Base-by-base conservation (phyloP, 2,797 vertebrate genomes). In the Pseudopleuronectes americanus region DNA sequence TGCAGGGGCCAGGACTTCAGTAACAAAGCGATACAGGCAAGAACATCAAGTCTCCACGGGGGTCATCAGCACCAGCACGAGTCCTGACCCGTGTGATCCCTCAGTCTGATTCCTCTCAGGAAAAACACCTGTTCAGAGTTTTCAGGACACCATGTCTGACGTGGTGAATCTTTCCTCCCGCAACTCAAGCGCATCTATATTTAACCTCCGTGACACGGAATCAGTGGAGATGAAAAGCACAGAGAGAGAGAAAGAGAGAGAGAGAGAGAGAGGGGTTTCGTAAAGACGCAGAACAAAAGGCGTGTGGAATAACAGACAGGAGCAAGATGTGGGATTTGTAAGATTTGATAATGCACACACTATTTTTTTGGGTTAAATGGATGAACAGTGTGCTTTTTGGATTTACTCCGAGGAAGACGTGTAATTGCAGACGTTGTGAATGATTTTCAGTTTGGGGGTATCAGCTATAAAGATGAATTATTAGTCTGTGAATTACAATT, bases 31-130 rank as follows among this genome's bases (percentile, higher is more conserved):
- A 80, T 33, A 2, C n/a, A 0, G 2, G 24, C 55, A 43, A 69
- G 57, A 33, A 24, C 2, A n/a, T 43, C 1, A 53, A 55, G 64
- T 77, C 70, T 82, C 63, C 62, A 57, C 21, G 62, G 74, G 80
- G 59, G 71, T 82, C 60, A 77, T 71, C 74, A 78, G 43, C 43
- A 21, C 28, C 68, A 57, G 64, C 17, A 57, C 56, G 26, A 53
- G 53, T 64, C 57, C 68, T 63, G 73, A 70, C 71, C 79, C 58
- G 2, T 71, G 38, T 79, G 64, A 74, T 75, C 70, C 62, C 16
- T n/a, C n/a, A 0, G 17, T 16, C 41, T 43, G 41, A 43, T 14
- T 43, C 31, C 31, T 63, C 59, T 71, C 66, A 73, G 6, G 56
- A 58, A 57, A 5, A 59, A 7, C 52, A 45, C 26, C 22, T 53